Conservation (phyloP, 2,797 vertebrate genomes). For the Streptopelia turtur region DNA sequence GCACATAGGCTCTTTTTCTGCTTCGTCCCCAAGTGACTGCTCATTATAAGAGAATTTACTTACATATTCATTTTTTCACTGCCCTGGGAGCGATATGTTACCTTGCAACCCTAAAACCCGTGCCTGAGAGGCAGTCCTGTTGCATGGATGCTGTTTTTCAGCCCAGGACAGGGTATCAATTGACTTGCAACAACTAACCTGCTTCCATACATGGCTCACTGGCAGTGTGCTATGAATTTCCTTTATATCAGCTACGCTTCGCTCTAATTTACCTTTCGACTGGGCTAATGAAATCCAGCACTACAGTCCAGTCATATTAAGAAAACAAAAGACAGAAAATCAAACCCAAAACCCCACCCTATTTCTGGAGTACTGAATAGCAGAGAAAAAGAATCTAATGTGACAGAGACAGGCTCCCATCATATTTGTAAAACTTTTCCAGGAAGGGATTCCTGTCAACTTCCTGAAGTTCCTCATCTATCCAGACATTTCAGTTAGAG, state of each 20-base stretch:
- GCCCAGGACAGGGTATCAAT: neutral
- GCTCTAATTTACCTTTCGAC: constrained; percentile 56
- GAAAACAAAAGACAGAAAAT: neutral
- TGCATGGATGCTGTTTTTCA: neutral
- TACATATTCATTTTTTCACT: neutral
- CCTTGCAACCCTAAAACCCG: neutral
- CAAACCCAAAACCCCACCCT: neutral
- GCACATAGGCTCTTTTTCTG: neutral
- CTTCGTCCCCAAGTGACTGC: neutral
- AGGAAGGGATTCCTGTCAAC: constrained; percentile 68
- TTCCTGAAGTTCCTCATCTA: constrained; percentile 63
- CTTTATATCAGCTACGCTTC: neutral
- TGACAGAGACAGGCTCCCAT: neutral
- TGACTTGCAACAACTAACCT: constrained; percentile 7
- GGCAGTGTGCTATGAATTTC: neutral
- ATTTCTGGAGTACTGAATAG: neutral
- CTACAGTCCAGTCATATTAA: neutral
- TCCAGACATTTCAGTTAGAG: constrained; percentile 72
- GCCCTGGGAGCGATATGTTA: neutral
- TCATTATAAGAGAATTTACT: neutral
- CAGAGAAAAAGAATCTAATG: neutral
- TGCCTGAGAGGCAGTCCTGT: neutral
- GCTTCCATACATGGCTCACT: neutral
- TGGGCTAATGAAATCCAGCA: constrained; percentile 20
- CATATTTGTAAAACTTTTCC: constrained; percentile 49